Base-by-base conservation (phyloP, 2,113 vertebrate species). In the Bubo blakistoni region DNA sequence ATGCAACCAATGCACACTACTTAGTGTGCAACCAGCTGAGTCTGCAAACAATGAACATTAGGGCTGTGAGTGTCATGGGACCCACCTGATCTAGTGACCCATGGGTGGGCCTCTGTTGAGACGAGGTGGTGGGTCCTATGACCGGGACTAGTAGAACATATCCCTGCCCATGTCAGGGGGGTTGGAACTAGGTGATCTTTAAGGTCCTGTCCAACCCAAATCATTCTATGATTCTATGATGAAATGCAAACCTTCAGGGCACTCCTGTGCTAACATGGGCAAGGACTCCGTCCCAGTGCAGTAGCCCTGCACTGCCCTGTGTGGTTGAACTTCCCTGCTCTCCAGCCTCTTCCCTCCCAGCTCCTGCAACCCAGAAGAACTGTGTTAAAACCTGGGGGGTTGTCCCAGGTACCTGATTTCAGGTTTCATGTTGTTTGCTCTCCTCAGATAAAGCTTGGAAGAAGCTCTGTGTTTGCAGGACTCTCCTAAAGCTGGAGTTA, bases 371-470 rank as follows among this genome's bases (percentile, higher is more conserved):
- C 54, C 10, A 6, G 25, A 16, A 30, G 22, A 20, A 22, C 40
- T 47, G 20, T 10, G 3, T 16, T 6, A 29, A 66, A 63, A 36
- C 1, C 27, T 1, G 1, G 3, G 25, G 47, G 42, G 4, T 8
- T 61, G 32, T 6, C 47, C 69, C 76, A 57, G 36, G 36, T 30
- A 49, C 32, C 17, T 16, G 34, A 30, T 16, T 19, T 7, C 36
- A 61, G 24, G 16, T 73, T 58, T 46, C 13, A 6, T 7, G 1
- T n/a, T 30, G 21, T 22, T 66, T 86, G 7, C 15, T 54, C 25
- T 47, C 44, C 20, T 32, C 26, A 51, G 26, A 13, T 24, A 58
- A 58, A 57, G 5, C 61, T 12, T 18, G 54, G 70, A 44, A 61
- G 65, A 30, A 61, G 26, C 19, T 34, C 32, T 6, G 34, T 26